Evolutionary conservation across 2,113 vertebrate genomes (phyloP).

Genomic region (Egretta garzetta): DNA sequence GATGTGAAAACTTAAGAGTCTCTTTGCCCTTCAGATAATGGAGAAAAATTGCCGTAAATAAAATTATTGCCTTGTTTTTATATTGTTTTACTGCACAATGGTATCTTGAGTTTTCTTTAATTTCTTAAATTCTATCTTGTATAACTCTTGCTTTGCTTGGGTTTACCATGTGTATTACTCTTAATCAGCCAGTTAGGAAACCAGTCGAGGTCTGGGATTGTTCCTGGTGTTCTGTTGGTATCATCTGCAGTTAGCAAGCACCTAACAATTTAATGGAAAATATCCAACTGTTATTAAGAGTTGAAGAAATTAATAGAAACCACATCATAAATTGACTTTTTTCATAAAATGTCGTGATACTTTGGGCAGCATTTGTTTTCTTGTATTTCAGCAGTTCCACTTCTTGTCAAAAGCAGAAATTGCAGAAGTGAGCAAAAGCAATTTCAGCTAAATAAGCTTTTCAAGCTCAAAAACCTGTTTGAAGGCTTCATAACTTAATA

Average conservation of each 20-base stretch:
- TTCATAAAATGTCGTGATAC: background rate
- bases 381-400: background rate
- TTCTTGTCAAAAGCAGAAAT: background rate
- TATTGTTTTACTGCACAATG: background rate
- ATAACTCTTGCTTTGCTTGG: background rate
- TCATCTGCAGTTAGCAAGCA: background rate
- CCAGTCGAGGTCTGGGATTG: background rate
- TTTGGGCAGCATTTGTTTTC: background rate
- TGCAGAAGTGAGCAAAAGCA: background rate
- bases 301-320: background rate
- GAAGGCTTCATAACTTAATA: background rate
- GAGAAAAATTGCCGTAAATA: background rate
- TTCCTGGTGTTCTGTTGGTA: background rate
- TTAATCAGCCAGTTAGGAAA: background rate
- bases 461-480: background rate
- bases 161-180: background rate
- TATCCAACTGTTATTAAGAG: background rate
- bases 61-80: background rate
- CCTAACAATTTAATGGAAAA: background rate
- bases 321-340: background rate
- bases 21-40: background rate
- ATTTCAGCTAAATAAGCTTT: background rate
- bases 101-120: background rate
- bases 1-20: background rate
- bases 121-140: background rate